Conservation (phyloP, 2,888 invertebrate genomes). For the Chalcis sispes region DNA sequence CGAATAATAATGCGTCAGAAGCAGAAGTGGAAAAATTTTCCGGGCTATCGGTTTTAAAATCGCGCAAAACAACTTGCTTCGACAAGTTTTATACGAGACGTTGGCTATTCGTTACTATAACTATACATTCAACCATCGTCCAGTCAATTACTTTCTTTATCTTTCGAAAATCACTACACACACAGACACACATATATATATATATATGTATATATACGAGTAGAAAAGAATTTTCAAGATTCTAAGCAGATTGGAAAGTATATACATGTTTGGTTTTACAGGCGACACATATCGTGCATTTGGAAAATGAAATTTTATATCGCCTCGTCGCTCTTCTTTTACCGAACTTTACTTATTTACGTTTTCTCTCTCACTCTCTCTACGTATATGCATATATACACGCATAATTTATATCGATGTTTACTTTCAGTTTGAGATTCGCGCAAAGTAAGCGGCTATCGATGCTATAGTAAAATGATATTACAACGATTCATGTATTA, state of each 20-base stretch:
- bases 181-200: no score
- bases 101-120: neutral
- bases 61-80: neutral
- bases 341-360: no score
- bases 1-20: neutral
- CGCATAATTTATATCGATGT: conserved; percentile 48
- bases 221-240: conserved; percentile 40
- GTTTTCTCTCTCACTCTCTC: neutral
- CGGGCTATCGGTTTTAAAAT: conserved; percentile 6
- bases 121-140: neutral
- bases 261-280: conserved; percentile 23
- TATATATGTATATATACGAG: neutral
- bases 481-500: neutral
- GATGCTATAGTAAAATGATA: conserved; percentile 43
- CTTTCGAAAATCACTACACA: conserved; percentile 40
- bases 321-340: no score
- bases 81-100: conserved; percentile 7
- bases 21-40: conserved; percentile 7
- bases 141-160: conserved; percentile 42
- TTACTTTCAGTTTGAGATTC: conserved; percentile 43
- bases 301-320: conserved; percentile 57
- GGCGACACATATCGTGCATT: conserved; percentile 49
- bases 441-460: conserved; percentile 30
- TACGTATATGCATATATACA: no score
- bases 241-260: conserved; percentile 45